Base-by-base conservation (phyloP, 1,140 invertebrate species). In the Leucophenga varia region DNA sequence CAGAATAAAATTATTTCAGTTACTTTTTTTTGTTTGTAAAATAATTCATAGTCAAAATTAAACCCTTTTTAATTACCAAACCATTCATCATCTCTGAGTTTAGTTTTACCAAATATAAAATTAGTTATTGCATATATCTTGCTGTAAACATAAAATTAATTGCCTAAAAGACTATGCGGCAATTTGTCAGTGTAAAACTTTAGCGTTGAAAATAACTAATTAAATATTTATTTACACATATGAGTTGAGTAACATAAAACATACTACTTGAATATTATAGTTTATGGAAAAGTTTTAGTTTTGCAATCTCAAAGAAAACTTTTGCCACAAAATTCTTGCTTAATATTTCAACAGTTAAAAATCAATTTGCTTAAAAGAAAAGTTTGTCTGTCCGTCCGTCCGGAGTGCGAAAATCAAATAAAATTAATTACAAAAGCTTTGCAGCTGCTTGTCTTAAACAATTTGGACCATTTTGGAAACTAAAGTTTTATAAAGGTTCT, bases 31-130 rank as follows among this genome's bases (percentile, higher is more conserved):
- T n/a, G n/a, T n/a, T n/a, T n/a, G n/a, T n/a, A n/a, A n/a, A n/a
- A n/a, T n/a, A n/a, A n/a, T n/a, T n/a, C n/a, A n/a, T n/a, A n/a
- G n/a, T 67, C 61, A 65, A 67, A 49, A n/a, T n/a, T n/a, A 65
- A 65, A 65, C 63, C 61, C 63, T 65, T 65, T 65, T 65, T 65
- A 65, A 65, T 65, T 65, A 65, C 55, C 58, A 35, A 50, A 48
- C 32, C 55, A 56, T 65, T 47, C 46, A 65, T 65, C 61, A 65
- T 13, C 12, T n/a, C 12, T 18, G 32, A 36, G 21, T 35, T 34
- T 34, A 14, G 8, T 5, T 14, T 34, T 14, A 14, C 12, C n/a
- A n/a, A n/a, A n/a, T n/a, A n/a, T n/a, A n/a, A n/a, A n/a, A n/a
- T n/a, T n/a, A n/a, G n/a, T n/a, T n/a, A n/a, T n/a, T n/a, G n/a